Percentiles rank a stretch among this genome's conserved stretches.
phyloP scores from a whole-genome alignment of 2,888 invertebrate species.

The Chamaedrilus cognettii region DNA sequence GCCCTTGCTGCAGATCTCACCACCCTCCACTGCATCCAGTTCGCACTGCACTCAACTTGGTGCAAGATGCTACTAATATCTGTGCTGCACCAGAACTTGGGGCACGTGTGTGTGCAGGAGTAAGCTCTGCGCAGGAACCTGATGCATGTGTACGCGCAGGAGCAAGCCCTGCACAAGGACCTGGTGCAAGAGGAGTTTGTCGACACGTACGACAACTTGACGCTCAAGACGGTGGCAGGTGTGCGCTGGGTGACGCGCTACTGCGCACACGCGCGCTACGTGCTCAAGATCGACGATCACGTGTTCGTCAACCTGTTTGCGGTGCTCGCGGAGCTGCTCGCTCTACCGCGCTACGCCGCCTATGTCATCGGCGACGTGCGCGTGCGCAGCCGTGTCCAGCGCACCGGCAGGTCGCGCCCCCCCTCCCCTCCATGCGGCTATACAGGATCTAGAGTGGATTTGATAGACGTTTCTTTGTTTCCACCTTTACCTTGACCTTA shows the following conservation, averaged over 20 bases:
- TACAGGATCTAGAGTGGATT: no score
- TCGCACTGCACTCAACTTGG: no score
- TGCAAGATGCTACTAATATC: no score
- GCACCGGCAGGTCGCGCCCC: conserved; percentile 8
- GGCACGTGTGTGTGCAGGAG: no score
- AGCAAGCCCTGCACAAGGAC: conserved; percentile 5
- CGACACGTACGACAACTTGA: conserved; percentile 13
- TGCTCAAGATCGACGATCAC: conserved; percentile 17
- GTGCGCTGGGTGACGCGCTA: conserved; percentile 10
- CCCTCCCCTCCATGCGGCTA: no score
- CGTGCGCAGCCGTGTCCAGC: neutral
- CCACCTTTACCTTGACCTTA: no score
- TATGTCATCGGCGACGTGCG: conserved; percentile 2
- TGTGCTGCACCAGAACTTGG: no score
- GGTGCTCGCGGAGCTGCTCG: neutral
- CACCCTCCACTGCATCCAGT: no score
- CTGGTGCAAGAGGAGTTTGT: conserved; percentile 11
- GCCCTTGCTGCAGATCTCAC: no score
- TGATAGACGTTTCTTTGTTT: no score
- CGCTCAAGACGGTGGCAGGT: conserved; percentile 13
- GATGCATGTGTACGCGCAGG: no score
- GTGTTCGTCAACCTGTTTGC: conserved; percentile 13
- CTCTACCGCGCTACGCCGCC: neutral
- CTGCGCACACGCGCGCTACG: conserved; percentile 1
- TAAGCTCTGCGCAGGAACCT: no score